These are phyloP conservation scores for Thunnus albacares DNA, from an alignment of 2,797 vertebrate species.

Conservation along the genomic window DNA sequence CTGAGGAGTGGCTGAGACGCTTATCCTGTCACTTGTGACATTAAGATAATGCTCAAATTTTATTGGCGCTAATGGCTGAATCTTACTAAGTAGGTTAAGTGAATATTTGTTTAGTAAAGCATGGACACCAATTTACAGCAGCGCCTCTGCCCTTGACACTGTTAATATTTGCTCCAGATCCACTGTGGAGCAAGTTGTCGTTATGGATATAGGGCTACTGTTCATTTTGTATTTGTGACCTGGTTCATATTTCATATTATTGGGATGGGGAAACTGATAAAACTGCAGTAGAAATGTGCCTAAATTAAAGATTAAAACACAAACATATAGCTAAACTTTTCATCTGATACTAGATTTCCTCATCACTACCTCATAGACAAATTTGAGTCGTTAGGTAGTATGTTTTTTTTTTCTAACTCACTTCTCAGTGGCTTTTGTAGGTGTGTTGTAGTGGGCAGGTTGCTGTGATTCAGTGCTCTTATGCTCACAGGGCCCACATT, in stretches of 20 bases:
- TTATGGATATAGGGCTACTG: background rate
- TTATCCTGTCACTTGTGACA: background rate
- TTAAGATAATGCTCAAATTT: background rate
- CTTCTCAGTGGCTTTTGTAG: conserved; percentile 22
- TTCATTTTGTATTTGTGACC: conserved; percentile 3
- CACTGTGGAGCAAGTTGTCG: background rate
- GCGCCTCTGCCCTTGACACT: background rate
- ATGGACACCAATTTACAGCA: background rate
- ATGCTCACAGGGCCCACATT: background rate
- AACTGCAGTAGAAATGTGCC: background rate
- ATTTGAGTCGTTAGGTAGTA: background rate
- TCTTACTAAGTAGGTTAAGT: background rate
- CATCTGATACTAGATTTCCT: background rate
- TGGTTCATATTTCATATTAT: conserved; percentile 5
- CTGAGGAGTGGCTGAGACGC: conserved; percentile 48
- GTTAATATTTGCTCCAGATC: background rate
- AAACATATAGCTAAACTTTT: background rate
- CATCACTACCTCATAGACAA: background rate
- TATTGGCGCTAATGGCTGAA: background rate
- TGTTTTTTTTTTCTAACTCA: conserved; percentile 1
- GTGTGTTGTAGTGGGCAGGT: conserved; percentile 32
- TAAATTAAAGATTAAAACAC: background rate
- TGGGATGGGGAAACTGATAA: rapidly evolving
- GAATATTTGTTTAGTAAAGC: background rate
- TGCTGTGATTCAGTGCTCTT: conserved; percentile 40